phyloP scores from a whole-genome alignment of 2,888 invertebrate genomes.

The Drosophila niveifrons region DNA sequence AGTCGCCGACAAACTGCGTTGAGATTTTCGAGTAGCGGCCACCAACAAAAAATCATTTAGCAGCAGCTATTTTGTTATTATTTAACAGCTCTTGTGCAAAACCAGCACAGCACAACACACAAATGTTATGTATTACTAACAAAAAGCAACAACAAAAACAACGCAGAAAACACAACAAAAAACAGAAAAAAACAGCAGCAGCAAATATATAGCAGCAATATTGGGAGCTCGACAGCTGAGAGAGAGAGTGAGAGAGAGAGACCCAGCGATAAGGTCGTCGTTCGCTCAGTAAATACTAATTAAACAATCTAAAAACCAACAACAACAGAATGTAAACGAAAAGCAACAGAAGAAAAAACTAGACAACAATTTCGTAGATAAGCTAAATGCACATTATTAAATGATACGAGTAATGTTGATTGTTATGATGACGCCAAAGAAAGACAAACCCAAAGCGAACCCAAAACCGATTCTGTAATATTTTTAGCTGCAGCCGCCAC shows the following conservation, averaged over 20 bases:
- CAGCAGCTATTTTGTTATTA: conserved; percentile 71
- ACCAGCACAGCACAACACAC: conserved; percentile 43
- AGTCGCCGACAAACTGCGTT: conserved; percentile 82
- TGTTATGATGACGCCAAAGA: conserved; percentile 40
- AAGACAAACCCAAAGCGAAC: conserved; percentile 5
- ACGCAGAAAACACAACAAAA: conserved; percentile 32
- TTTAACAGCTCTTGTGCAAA: conserved; percentile 68
- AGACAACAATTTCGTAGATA: conserved; percentile 59
- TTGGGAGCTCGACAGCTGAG: conserved; percentile 36
- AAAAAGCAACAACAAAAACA: conserved; percentile 31
- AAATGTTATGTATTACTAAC: conserved; percentile 60
- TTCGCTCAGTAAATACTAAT: conserved; percentile 68
- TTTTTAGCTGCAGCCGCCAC: conserved; percentile 6
- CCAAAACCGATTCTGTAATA: conserved; percentile 22
- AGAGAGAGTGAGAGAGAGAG: conserved; percentile 9
- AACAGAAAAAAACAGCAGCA: conserved; percentile 13
- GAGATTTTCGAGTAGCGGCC: conserved; percentile 58
- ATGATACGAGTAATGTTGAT: conserved; percentile 50
- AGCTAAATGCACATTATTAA: conserved; percentile 72
- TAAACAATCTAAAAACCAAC: conserved; percentile 50
- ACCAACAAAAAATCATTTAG: conserved; percentile 57
- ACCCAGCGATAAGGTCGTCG: conserved; percentile 56
- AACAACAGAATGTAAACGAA: conserved; percentile 7
- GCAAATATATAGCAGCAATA: conserved; percentile 18
- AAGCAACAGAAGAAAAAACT: conserved; percentile 36